A percentile compares a stretch with the other conserved stretches of the same genome.
phyloP scores from a whole-genome alignment of 1,140 invertebrate genomes.

The Drosophila teissieri region DNA sequence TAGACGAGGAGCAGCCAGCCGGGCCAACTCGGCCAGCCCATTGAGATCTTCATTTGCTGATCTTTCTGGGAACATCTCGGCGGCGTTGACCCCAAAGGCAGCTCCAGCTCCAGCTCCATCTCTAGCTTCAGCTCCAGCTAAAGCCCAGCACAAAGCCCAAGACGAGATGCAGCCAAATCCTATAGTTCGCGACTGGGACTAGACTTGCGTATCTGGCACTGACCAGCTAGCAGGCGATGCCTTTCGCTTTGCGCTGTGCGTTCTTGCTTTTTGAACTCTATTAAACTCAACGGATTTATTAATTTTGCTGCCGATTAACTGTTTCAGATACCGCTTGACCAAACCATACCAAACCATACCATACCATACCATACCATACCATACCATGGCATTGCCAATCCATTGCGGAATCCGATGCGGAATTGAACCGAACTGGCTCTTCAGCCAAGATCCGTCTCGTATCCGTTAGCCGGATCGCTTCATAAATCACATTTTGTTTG shows the following conservation, averaged over 20 bases:
- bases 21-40: slow-evolving; percentile 41
- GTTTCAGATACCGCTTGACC: slow-evolving; percentile 77
- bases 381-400: not conserved
- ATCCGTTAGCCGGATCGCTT: slow-evolving; percentile 70
- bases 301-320: slow-evolving; percentile 82
- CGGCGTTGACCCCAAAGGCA: slow-evolving; percentile 79
- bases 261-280: slow-evolving; percentile 77
- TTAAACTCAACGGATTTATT: slow-evolving; percentile 82
- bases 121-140: too few species aligned
- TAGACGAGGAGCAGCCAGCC: slow-evolving; percentile 74
- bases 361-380: slow-evolving; percentile 47
- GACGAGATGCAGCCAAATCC: slow-evolving; percentile 39
- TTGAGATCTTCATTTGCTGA: slow-evolving; percentile 84
- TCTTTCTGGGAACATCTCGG: slow-evolving; percentile 83
- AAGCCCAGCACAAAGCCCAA: not conserved
- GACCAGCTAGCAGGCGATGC: slow-evolving; percentile 29
- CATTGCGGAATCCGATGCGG: slow-evolving; percentile 6
- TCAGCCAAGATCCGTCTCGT: slow-evolving; percentile 25
- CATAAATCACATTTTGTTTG: slow-evolving; percentile 72
- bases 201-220: slow-evolving; percentile 61
- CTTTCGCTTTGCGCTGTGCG: slow-evolving; percentile 46
- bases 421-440: slow-evolving; percentile 13
- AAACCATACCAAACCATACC: slow-evolving; percentile 34
- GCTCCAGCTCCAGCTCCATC: not conserved
- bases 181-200: slow-evolving; percentile 30